Evolutionary conservation across 2,797 vertebrate species (phyloP), one percentile per base, ranked within the genome.

Genomic region (Vespertilio murinus): DNA sequence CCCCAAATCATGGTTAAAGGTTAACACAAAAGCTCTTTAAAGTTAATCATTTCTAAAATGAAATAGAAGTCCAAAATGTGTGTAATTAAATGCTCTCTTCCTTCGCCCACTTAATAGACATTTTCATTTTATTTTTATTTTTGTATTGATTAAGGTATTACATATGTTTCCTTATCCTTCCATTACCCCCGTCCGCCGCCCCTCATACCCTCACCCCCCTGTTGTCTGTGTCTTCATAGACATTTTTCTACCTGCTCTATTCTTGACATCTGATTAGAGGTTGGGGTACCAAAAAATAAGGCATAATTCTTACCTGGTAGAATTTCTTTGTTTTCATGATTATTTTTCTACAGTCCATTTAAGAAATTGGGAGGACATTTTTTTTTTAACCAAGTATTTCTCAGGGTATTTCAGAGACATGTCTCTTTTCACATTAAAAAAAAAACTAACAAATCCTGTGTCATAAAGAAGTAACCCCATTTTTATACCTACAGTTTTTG

Each of bases 41-140:
- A 80, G 42, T 83, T 86, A 88, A 30, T 91, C 65, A 38, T 93
- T 87, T 87, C 38, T 84, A 65, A 90, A 90, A 59, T 80, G 42
- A 42, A 90, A 30, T 52, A 81, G 18, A 30, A 56, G 33, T 81
- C 7, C 38, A 87, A n/a, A 78, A 67, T 67, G 30, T 52, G 38
- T 70, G 10, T 47, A 64, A 42, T 91, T 61, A 69, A 75, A 84
- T 64, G 16, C n/a, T 40, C 23, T 92, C 42, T 88, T 79, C 12
- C 30, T 87, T 84, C 67, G 23, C n/a, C 75, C 38, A 45, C 4
- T 74, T 61, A 35, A 47, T 61, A 64, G 20, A 61, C 6, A 33
- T 83, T 54, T 54, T 54, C 22, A 6, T 52, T 54, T 54, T 42
- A 40, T 52, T 22, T 54, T 54, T 54, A 54, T 54, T 22, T 54